Conservation (phyloP, 2,888 invertebrate species). For the Diarsia rubi region DNA sequence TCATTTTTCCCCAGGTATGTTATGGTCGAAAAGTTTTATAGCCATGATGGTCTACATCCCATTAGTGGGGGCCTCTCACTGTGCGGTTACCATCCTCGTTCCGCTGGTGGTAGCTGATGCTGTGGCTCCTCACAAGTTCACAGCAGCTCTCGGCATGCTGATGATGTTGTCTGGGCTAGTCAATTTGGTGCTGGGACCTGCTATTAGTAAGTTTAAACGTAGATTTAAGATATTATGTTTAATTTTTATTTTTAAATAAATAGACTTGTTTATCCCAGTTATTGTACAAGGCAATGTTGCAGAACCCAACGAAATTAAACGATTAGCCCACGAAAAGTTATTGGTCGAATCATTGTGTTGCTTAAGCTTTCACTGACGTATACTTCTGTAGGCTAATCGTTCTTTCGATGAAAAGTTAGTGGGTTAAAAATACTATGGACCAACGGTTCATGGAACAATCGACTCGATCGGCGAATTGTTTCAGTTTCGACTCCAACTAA, state of each 20-base stretch:
- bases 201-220: constrained; percentile 90
- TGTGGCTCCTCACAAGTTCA: constrained; percentile 89
- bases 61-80: constrained; percentile 89
- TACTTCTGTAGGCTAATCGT: too few relatives aligned
- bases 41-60: constrained; percentile 76
- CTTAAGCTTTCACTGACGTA: too few relatives aligned
- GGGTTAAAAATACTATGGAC: too few relatives aligned
- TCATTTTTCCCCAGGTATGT: constrained; percentile 72
- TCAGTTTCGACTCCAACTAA: too few relatives aligned
- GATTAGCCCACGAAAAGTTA: too few relatives aligned
- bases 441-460: too few relatives aligned
- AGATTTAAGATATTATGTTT: too few relatives aligned
- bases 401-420: too few relatives aligned
- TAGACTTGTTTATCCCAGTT: background rate
- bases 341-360: too few relatives aligned
- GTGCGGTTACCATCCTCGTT: constrained; percentile 88
- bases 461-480: too few relatives aligned
- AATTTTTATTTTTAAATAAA: too few relatives aligned
- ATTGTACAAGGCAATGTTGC: background rate
- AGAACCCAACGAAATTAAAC: too few relatives aligned
- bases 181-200: constrained; percentile 88
- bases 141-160: constrained; percentile 91
- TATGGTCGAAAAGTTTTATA: constrained; percentile 75
- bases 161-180: constrained; percentile 89
- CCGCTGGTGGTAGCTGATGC: constrained; percentile 91